Percentiles rank a stretch among this genome's conserved stretches.
Conservation (phyloP, 1,140 invertebrate genomes). For the Nasonia giraulti region DNA sequence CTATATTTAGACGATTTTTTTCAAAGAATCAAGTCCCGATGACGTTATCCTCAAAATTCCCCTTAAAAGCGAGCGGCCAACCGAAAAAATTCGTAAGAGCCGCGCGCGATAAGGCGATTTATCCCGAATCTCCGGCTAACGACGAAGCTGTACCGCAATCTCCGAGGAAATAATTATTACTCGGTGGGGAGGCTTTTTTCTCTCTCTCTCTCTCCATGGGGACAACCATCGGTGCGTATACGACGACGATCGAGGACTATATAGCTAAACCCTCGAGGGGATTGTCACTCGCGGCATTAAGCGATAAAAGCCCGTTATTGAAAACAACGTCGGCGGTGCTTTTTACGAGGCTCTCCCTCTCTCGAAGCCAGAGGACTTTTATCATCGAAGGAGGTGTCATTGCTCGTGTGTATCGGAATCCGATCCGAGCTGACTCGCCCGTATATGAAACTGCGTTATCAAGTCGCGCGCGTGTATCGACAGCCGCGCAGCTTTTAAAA, state of each 20-base stretch:
- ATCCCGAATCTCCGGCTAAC: not conserved
- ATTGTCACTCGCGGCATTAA: not conserved
- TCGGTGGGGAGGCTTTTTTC: not conserved
- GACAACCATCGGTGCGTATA: not conserved
- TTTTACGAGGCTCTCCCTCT: not conserved
- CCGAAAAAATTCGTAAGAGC: not conserved
- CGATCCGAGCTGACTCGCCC: too few relatives aligned
- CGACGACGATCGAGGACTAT: not conserved
- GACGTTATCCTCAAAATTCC: too few relatives aligned
- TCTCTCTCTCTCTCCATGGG: too few relatives aligned
- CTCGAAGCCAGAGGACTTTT: not conserved
- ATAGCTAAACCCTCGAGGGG: not conserved
- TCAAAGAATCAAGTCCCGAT: too few relatives aligned
- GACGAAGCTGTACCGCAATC: not conserved
- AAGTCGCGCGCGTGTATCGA: too few relatives aligned
- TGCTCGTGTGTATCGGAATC: too few relatives aligned
- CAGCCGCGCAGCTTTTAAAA: not conserved
- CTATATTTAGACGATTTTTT: too few relatives aligned
- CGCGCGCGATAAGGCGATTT: constrained; percentile 7
- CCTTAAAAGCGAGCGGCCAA: too few relatives aligned
- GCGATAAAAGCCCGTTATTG: constrained; percentile 18
- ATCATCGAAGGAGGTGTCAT: too few relatives aligned
- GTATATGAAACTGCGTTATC: too few relatives aligned
- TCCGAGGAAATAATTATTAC: constrained; percentile 15
- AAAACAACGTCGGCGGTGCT: not conserved